Conservation (phyloP, 1,140 invertebrate genomes). For the Apolygus lucorum region DNA sequence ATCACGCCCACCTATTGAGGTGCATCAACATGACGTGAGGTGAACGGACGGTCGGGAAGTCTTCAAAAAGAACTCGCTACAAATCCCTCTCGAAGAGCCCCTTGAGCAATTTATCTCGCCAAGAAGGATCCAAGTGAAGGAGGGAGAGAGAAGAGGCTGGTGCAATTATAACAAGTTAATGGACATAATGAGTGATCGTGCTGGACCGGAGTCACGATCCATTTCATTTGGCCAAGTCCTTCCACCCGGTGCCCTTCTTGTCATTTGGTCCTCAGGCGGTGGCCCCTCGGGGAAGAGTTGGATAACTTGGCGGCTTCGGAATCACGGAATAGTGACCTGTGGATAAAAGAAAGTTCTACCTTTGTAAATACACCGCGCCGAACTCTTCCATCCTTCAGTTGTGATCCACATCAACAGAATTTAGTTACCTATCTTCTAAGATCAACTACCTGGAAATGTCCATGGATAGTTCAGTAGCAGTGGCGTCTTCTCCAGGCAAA, state of each 20-base stretch:
- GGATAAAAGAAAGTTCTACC: slow-evolving; percentile 1
- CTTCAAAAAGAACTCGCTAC: neutral
- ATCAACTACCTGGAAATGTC: too few species aligned
- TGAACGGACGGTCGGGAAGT: too few species aligned
- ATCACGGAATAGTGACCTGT: slow-evolving; percentile 12
- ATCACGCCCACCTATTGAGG: too few species aligned
- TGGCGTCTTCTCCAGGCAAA: too few species aligned
- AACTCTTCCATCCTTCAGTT: too few species aligned
- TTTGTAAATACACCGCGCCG: neutral
- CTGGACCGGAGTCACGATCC: slow-evolving; percentile 5
- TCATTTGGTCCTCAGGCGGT: neutral
- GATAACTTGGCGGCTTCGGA: neutral
- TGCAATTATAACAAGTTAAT: slow-evolving; percentile 13
- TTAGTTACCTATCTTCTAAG: too few species aligned
- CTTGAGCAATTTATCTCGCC: slow-evolving; percentile 2
- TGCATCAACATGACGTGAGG: too few species aligned
- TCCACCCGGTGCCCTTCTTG: neutral
- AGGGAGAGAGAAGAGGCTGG: neutral
- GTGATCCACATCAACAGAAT: too few species aligned
- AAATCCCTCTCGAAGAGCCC: neutral
- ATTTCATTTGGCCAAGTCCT: neutral
- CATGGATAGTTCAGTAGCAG: too few species aligned
- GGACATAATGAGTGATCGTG: slow-evolving; percentile 15
- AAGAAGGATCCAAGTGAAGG: too few species aligned
- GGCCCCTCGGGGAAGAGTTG: too few species aligned